These are phyloP conservation scores for Fragum sueziense DNA, from an alignment of 2,888 invertebrate species.

Conservation along the genomic window DNA sequence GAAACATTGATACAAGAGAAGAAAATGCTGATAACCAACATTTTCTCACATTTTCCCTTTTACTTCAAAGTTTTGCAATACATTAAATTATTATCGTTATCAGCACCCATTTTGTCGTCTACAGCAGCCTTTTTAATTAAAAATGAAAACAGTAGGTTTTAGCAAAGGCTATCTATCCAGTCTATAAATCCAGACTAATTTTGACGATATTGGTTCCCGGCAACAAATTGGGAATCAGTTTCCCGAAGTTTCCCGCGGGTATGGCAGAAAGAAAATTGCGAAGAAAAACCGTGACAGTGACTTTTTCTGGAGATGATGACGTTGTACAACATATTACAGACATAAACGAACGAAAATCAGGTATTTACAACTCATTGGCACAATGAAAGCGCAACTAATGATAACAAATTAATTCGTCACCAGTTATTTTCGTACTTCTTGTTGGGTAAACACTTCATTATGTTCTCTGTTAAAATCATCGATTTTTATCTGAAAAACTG, in stretches of 20 bases:
- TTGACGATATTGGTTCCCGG: too few species aligned
- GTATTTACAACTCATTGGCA: neutral
- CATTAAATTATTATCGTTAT: too few species aligned
- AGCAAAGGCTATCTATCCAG: too few species aligned
- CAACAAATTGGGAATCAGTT: neutral
- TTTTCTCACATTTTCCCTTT: neutral
- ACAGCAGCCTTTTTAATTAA: too few species aligned
- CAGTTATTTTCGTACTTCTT: neutral
- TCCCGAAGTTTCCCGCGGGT: slow-evolving; percentile 2
- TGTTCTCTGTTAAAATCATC: neutral
- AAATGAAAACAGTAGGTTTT: too few species aligned
- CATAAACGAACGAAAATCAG: slow-evolving; percentile 55
- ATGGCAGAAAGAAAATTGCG: slow-evolving; percentile 55
- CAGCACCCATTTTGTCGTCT: too few species aligned
- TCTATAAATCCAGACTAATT: too few species aligned
- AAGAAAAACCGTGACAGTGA: slow-evolving; percentile 71
- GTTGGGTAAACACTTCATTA: neutral
- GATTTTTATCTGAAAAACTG: too few species aligned
- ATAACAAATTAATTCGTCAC: neutral
- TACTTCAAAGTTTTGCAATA: too few species aligned
- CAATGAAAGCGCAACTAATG: neutral
- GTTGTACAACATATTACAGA: slow-evolving; percentile 77
- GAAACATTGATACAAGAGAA: neutral
- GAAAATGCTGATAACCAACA: neutral
- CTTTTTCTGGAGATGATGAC: slow-evolving; percentile 78